These are phyloP conservation scores for Todiramphus chloris DNA, from an alignment of 2,113 vertebrate genomes.

Conservation along the genomic window DNA sequence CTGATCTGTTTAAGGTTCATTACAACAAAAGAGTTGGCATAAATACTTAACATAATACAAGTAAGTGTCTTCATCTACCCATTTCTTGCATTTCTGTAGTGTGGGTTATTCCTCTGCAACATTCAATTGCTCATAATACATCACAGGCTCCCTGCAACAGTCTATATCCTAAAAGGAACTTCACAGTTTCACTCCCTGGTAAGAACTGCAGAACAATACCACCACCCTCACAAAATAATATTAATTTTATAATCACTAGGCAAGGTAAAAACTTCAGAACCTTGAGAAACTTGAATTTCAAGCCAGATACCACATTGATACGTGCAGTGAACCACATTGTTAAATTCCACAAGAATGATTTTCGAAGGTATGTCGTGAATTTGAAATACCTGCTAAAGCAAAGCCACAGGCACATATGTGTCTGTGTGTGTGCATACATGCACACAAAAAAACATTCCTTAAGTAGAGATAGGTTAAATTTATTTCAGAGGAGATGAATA, in stretches of 20 bases:
- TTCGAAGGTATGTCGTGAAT: not conserved
- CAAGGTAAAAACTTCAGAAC: not conserved
- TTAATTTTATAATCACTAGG: not conserved
- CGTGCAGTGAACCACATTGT: not conserved
- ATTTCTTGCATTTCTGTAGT: not conserved
- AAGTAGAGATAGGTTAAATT: not conserved
- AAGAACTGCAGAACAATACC: not conserved
- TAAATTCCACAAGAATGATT: not conserved
- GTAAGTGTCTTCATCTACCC: not conserved
- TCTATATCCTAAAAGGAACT: not conserved
- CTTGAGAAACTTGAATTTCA: not conserved
- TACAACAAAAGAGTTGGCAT: not conserved
- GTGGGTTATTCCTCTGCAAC: not conserved
- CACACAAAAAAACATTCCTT: not conserved
- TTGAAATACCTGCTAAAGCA: not conserved
- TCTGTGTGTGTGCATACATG: accelerated
- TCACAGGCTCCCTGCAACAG: not conserved
- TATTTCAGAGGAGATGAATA: not conserved
- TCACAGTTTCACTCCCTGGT: not conserved
- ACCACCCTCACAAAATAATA: not conserved
- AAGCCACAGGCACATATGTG: not conserved
- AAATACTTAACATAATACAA: not conserved
- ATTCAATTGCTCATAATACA: not conserved
- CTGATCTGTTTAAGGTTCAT: not conserved
- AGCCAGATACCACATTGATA: not conserved